Conservation (phyloP, 1,140 invertebrate genomes). For the Lepidurus apus region DNA sequence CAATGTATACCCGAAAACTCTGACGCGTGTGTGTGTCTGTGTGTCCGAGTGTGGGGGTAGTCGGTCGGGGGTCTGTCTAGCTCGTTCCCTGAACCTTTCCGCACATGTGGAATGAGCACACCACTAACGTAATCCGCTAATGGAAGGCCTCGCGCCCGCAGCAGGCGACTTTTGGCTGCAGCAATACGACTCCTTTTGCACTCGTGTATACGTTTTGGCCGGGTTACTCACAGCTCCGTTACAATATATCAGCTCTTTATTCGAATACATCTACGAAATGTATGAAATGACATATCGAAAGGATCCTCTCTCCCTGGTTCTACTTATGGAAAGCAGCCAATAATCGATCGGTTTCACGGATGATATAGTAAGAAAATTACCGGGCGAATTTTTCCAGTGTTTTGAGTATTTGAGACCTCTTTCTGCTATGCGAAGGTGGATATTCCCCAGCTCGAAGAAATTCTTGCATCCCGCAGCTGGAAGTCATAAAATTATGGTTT, state of each 20-base stretch:
- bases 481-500: slow-evolving; percentile 22
- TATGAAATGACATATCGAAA: neutral
- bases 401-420: neutral
- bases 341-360: neutral
- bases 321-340: slow-evolving; percentile 16
- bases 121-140: slow-evolving; percentile 18
- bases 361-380: neutral
- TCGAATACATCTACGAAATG: neutral
- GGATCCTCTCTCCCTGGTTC: neutral
- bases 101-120: slow-evolving; percentile 17
- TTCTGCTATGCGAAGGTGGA: neutral
- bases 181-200: neutral
- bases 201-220: neutral
- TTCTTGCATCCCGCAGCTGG: slow-evolving; percentile 16
- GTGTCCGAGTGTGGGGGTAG: neutral
- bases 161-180: neutral
- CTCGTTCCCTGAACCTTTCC: neutral
- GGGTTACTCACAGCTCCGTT: too few relatives aligned
- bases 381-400: neutral
- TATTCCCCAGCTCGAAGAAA: neutral
- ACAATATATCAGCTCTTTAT: too few relatives aligned
- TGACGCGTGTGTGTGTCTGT: neutral
- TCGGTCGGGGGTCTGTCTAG: slow-evolving; percentile 8
- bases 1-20: neutral
- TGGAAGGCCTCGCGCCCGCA: slow-evolving; percentile 11